These are phyloP conservation scores for Synchiropus splendidus DNA, from an alignment of 2,113 vertebrate species.

Conservation along the genomic window DNA sequence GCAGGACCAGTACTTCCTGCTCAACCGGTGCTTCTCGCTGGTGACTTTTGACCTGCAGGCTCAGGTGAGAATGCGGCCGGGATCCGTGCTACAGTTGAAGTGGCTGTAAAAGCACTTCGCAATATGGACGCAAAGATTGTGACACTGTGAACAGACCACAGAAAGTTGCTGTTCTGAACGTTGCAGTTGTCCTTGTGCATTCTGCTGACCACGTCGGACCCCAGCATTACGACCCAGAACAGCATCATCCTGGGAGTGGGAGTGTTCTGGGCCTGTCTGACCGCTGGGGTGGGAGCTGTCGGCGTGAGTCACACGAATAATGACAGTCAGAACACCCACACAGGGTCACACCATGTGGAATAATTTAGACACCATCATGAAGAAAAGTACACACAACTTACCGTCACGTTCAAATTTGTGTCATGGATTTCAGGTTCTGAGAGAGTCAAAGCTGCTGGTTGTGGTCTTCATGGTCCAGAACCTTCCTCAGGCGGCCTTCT, in stretches of 20 bases:
- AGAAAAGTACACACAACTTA: too few relatives aligned
- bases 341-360: too few relatives aligned
- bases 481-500: constrained; percentile 68
- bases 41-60: constrained; percentile 82
- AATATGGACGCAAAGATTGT: too few relatives aligned
- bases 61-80: constrained; percentile 66
- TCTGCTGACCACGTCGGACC: constrained; percentile 60
- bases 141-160: too few relatives aligned
- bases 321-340: neutral
- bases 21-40: constrained; percentile 79
- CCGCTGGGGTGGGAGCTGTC: constrained; percentile 57
- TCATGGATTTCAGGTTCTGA: constrained; percentile 63
- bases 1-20: constrained; percentile 74
- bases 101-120: too few relatives aligned
- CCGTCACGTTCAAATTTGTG: too few relatives aligned
- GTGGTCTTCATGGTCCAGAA: constrained; percentile 72
- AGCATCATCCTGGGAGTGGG: constrained; percentile 64
- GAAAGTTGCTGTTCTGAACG: too few relatives aligned
- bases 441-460: constrained; percentile 64
- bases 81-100: too few relatives aligned
- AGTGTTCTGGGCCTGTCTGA: constrained; percentile 67
- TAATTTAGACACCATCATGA: too few relatives aligned
- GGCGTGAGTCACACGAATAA: constrained; percentile 59
- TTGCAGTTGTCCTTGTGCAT: constrained; percentile 73
- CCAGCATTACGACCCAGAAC: constrained; percentile 36